Evolutionary conservation across 2,888 invertebrate species (phyloP).

Genomic region (Abscondita cerata): DNA sequence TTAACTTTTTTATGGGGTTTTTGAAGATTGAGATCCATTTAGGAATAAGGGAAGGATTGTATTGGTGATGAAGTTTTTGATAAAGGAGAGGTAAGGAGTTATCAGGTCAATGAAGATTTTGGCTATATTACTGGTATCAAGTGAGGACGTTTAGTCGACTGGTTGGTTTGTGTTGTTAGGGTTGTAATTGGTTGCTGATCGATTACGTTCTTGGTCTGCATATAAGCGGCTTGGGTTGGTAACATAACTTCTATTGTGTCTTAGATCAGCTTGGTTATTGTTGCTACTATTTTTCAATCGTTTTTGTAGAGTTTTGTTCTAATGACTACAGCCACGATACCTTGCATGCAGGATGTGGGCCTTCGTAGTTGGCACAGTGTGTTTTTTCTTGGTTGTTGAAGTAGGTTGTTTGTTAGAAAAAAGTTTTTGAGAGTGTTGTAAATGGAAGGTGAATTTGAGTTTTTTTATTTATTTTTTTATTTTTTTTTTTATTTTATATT

Average conservation of each 20-base stretch:
- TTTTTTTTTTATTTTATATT: no score
- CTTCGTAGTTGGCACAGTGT: no score
- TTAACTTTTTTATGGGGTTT: no score
- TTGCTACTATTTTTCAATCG: neutral
- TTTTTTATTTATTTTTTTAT: no score
- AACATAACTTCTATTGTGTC: neutral
- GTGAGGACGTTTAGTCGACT: neutral
- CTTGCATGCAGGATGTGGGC: no score
- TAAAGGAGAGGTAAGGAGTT: neutral
- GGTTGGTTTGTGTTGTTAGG: neutral
- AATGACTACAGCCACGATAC: no score
- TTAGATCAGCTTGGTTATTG: no score
- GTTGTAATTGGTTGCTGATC: neutral
- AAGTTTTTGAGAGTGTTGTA: no score
- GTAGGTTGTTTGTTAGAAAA: no score
- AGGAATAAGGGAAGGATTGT: neutral
- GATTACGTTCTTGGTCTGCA: neutral
- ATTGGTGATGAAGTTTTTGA: slow-evolving; percentile 12
- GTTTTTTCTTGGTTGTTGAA: no score
- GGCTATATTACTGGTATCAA: neutral
- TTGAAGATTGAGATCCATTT: slow-evolving; percentile 9
- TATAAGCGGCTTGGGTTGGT: neutral
- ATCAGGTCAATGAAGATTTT: neutral
- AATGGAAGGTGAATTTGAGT: no score
- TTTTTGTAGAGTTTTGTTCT: neutral